Evolutionary conservation across 2,888 invertebrate genomes (phyloP).

Genomic region (Mesochorus sp.): DNA sequence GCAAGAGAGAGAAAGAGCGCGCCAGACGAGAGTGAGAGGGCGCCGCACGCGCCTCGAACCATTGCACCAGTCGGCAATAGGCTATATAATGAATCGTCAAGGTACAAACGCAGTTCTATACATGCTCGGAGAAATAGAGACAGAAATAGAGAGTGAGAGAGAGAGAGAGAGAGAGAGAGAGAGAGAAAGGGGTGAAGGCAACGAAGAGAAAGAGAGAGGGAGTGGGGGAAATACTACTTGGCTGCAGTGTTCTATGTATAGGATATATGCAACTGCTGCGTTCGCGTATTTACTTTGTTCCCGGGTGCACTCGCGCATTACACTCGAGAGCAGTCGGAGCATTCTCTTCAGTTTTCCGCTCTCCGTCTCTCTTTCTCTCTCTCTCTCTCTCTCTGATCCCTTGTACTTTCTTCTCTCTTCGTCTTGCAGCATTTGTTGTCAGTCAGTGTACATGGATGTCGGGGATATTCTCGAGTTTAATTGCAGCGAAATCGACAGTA

Average conservation of each 20-base stretch:
- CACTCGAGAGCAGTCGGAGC: slow-evolving; percentile 50
- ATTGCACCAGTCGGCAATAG: slow-evolving; percentile 38
- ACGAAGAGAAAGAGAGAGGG: neutral
- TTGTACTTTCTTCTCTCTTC: neutral
- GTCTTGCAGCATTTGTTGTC: neutral
- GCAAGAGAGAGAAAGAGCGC: slow-evolving; percentile 7
- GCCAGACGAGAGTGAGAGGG: slow-evolving; percentile 46
- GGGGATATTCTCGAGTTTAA: no score
- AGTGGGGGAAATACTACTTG: slow-evolving; percentile 22
- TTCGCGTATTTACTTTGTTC: slow-evolving; percentile 59
- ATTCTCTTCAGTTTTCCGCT: slow-evolving; percentile 31
- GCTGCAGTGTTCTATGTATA: slow-evolving; percentile 21
- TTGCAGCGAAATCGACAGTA: no score
- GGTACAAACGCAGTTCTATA: slow-evolving; percentile 31
- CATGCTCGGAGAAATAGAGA: neutral
- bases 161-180: neutral
- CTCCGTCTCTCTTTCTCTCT: neutral
- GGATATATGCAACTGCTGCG: slow-evolving; percentile 41
- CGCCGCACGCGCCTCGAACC: slow-evolving; percentile 44
- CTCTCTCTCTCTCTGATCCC: neutral
- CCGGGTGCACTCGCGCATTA: slow-evolving; percentile 41
- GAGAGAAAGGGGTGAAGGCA: neutral
- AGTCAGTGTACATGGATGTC: no score
- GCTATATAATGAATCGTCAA: slow-evolving; percentile 40
- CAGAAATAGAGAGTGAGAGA: neutral